Evolutionary conservation across 2,113 vertebrate species (phyloP).

Genomic region (Saimiri boliviensis): DNA sequence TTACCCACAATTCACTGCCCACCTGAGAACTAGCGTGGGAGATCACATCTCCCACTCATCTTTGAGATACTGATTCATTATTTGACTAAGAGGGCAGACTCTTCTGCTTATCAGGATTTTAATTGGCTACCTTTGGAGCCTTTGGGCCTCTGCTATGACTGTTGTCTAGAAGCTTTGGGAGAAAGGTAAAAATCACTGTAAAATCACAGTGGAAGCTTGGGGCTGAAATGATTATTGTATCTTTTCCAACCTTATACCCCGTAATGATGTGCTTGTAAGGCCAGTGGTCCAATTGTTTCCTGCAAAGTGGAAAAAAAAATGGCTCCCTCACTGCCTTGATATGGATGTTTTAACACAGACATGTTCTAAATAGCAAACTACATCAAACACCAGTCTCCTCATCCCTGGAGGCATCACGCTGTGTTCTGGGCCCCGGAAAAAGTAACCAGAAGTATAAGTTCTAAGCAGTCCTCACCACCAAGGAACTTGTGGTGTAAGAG

Average conservation of each 20-base stretch:
- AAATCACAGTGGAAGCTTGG: neutral
- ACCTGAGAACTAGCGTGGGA: neutral
- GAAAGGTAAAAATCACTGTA: neutral
- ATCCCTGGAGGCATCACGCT: neutral
- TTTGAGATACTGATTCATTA: neutral
- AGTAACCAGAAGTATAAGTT: neutral
- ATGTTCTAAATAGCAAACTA: neutral
- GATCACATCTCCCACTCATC: neutral
- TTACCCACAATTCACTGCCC: neutral
- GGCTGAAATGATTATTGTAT: slow-evolving; percentile 3
- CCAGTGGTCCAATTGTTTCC: neutral
- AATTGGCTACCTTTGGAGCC: neutral
- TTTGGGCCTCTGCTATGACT: neutral
- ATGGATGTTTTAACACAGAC: neutral
- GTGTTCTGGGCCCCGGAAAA: neutral
- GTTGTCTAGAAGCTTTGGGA: neutral
- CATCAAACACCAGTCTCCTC: neutral
- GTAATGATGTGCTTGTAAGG: neutral
- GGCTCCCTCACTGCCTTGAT: neutral
- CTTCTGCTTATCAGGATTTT: neutral
- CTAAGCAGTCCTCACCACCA: neutral
- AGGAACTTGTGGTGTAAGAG: neutral
- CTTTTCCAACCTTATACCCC: neutral
- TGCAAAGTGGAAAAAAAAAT: neutral
- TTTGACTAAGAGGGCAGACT: neutral